Percentiles rank a stretch among this genome's conserved stretches.
These are phyloP conservation scores for Eudasyphora cyanicolor DNA, from an alignment of 2,888 invertebrate genomes.

Conservation along the genomic window DNA sequence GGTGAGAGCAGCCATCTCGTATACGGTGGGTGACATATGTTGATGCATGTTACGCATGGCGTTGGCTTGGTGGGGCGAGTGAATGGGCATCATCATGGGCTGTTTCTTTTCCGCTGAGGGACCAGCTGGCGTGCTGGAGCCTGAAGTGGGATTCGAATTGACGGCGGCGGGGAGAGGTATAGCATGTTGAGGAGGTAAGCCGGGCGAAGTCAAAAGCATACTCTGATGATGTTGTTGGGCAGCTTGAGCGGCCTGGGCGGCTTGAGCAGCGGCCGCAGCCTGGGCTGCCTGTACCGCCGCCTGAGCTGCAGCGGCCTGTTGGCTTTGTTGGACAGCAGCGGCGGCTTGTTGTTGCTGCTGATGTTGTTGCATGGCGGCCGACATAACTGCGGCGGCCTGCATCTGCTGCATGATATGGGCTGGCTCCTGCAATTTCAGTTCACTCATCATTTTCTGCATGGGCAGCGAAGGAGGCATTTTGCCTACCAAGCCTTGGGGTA, in stretches of 20 bases:
- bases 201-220: conserved; percentile 88
- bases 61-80: conserved; percentile 85
- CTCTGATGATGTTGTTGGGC: conserved; percentile 79
- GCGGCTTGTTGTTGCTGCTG: conserved; percentile 73
- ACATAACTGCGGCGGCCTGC: conserved; percentile 80
- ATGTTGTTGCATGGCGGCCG: conserved; percentile 79
- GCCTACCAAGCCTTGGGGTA: conserved; percentile 85
- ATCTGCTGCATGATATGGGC: conserved; percentile 82
- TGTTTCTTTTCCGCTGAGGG: conserved; percentile 80
- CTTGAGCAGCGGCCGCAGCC: conserved; percentile 80
- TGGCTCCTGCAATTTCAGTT: conserved; percentile 87
- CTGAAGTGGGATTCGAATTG: conserved; percentile 63
- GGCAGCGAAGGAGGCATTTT: conserved; percentile 86
- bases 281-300: conserved; percentile 81
- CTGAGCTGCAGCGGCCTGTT: conserved; percentile 81
- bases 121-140: conserved; percentile 53
- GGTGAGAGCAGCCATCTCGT: conserved; percentile 98
- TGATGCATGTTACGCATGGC: conserved; percentile 88
- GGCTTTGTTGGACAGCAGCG: conserved; percentile 78
- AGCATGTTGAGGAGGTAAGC: conserved; percentile 88
- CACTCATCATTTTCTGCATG: conserved; percentile 87
- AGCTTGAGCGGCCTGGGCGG: conserved; percentile 71
- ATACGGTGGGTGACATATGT: conserved; percentile 96
- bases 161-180: conserved; percentile 86
- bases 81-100: conserved; percentile 83